Evolutionary conservation across 2,888 invertebrate species (phyloP).

Genomic region (Crossocerus cetratus): DNA sequence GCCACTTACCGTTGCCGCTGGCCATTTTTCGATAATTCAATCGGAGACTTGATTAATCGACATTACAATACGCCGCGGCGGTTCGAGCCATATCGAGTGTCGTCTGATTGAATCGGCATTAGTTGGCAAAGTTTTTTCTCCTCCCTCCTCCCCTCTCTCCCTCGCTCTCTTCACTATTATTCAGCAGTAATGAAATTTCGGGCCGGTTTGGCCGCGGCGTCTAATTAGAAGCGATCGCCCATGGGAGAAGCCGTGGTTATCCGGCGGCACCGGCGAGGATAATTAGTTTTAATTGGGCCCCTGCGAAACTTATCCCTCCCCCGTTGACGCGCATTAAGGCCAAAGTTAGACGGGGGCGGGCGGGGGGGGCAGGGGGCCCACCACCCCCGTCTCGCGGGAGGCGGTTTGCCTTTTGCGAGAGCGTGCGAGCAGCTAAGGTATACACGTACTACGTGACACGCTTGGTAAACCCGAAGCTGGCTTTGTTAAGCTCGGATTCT

Average conservation of each 20-base stretch:
- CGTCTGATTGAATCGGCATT: constrained; percentile 23
- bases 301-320: constrained; percentile 65
- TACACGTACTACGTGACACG: constrained; percentile 75
- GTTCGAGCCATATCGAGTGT: neutral
- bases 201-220: constrained; percentile 26
- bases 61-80: too few species aligned
- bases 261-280: constrained; percentile 58
- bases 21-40: neutral
- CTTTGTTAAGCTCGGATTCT: constrained; percentile 77
- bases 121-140: constrained; percentile 32
- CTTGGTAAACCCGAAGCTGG: constrained; percentile 75
- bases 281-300: constrained; percentile 71
- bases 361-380: too few species aligned
- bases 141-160: too few species aligned
- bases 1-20: neutral
- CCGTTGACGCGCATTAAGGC: constrained; percentile 69
- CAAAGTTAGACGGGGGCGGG: constrained; percentile 69
- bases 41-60: neutral
- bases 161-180: constrained; percentile 8
- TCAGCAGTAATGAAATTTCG: constrained; percentile 31
- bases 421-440: constrained; percentile 73
- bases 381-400: constrained; percentile 30
- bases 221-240: constrained; percentile 55
- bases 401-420: constrained; percentile 68
- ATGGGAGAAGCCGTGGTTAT: constrained; percentile 39